Evolutionary conservation across 2,888 invertebrate genomes (phyloP), one percentile per base, ranked within the genome.

Genomic region (Acleris literana): DNA sequence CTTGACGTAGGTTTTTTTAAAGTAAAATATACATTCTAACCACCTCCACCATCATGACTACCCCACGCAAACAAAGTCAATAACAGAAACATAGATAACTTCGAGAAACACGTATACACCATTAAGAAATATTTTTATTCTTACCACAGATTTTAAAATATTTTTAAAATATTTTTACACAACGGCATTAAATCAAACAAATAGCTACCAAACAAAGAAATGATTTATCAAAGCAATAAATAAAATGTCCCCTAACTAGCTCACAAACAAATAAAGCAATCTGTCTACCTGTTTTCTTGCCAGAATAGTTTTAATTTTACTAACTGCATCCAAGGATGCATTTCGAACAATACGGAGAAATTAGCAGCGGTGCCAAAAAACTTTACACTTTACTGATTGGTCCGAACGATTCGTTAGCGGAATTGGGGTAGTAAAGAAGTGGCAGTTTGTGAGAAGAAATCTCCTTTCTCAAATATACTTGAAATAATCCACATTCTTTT

Each of bases 301-400:
- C 80, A 83, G 78, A 81, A 82, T 81, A 82, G 79, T 85, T 84
- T 82, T 81, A 83, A 84, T 84, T 82, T 77, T 76, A 70, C 68
- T 46, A 61, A 62, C 57, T 69, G 68, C 62, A 70, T 74, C 63
- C 63, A 74, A 74, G 79, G 76, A 74, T 72, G 69, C 74, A 76
- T 78, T 75, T 71, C 57, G 62, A 62, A 66, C 66, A 62, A 66
- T 66, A 62, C 55, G 65, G 43, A 71, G 61, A 74, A 71, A 74
- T 74, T 74, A 76, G 72, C 66, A 70, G 64, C 64, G 70, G 76
- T 84, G 85, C 85, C 84, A 85, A 82, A 82, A 84, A 86, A 85
- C 75, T 83, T 82, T 77, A 71, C 75, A 70, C 72, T 73, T 73
- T 73, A 72, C 72, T 68, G 70, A 69, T 74, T 70, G 70, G 73